phyloP scores from a whole-genome alignment of 2,113 vertebrate species.

The Lates calcarifer region DNA sequence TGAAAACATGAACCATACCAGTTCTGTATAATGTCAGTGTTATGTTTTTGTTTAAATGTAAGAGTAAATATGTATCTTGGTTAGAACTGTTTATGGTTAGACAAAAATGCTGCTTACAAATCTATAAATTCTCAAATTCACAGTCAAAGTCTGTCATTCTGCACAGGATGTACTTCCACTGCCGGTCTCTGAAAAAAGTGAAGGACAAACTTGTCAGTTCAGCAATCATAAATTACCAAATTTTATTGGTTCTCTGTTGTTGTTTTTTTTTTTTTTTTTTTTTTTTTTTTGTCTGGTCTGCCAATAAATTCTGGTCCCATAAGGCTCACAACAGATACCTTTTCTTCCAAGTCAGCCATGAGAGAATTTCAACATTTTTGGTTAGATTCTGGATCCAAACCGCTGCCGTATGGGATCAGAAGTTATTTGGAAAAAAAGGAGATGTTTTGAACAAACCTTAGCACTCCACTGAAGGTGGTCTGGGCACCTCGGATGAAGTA shows the following conservation, averaged over 20 bases:
- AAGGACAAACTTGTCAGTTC: constrained; percentile 49
- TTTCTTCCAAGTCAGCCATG: background rate
- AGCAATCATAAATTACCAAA: background rate
- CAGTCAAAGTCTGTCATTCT: constrained; percentile 97
- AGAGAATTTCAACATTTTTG: constrained; percentile 5
- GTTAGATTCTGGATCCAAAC: background rate
- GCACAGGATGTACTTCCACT: constrained; percentile 99
- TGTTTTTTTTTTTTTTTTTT: too few relatives aligned
- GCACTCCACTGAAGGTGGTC: constrained; percentile 94
- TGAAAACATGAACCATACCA: constrained; percentile 26
- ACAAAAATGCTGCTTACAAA: constrained; percentile 10
- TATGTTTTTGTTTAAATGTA: constrained; percentile 31
- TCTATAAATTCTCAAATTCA: constrained; percentile 91
- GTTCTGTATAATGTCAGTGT: background rate
- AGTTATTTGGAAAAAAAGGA: background rate
- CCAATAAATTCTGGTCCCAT: constrained; percentile 6
- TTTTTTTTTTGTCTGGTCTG: background rate
- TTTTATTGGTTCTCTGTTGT: background rate
- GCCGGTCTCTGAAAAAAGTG: constrained; percentile 90
- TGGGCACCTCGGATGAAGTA: constrained; percentile 95
- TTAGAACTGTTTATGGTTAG: constrained; percentile 18
- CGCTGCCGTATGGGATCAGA: constrained; percentile 2
- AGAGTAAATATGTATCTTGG: constrained; percentile 39
- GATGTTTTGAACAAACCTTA: constrained; percentile 85
- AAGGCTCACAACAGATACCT: background rate